These are phyloP conservation scores for Halictus ligatus DNA, from an alignment of 2,888 invertebrate species.

Conservation along the genomic window DNA sequence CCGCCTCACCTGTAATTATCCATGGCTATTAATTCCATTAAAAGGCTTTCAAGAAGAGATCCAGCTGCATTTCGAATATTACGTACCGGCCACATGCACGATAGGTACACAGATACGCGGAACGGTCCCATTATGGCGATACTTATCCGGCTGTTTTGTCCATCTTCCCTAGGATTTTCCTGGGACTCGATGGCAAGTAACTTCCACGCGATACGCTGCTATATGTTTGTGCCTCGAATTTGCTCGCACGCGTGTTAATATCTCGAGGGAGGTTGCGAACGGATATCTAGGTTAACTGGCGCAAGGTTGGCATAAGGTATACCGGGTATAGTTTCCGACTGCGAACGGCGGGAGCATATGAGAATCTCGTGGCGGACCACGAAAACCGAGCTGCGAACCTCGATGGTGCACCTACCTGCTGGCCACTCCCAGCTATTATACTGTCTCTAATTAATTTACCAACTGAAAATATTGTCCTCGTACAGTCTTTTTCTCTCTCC, in stretches of 20 bases:
- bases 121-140: not conserved
- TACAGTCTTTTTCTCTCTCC: slow-evolving; percentile 12
- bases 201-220: slow-evolving; percentile 40
- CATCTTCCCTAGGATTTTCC: slow-evolving; percentile 37
- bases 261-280: slow-evolving; percentile 72
- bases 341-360: slow-evolving; percentile 60
- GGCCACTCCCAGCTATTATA: slow-evolving; percentile 74
- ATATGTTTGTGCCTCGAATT: slow-evolving; percentile 65
- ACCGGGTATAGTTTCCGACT: slow-evolving; percentile 66
- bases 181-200: slow-evolving; percentile 41
- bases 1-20: not conserved
- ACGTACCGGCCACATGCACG: not conserved
- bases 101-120: not conserved
- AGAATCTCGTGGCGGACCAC: slow-evolving; percentile 57
- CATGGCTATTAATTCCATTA: not conserved
- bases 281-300: slow-evolving; percentile 71
- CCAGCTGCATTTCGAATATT: not conserved
- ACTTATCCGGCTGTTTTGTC: slow-evolving; percentile 37
- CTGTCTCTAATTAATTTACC: slow-evolving; percentile 79
- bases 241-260: slow-evolving; percentile 72
- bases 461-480: slow-evolving; percentile 65
- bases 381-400: slow-evolving; percentile 63
- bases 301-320: slow-evolving; percentile 60
- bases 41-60: slow-evolving; percentile 2
- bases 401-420: slow-evolving; percentile 60